These are phyloP conservation scores for Cathartes aura DNA, from an alignment of 2,113 vertebrate genomes.

Conservation along the genomic window DNA sequence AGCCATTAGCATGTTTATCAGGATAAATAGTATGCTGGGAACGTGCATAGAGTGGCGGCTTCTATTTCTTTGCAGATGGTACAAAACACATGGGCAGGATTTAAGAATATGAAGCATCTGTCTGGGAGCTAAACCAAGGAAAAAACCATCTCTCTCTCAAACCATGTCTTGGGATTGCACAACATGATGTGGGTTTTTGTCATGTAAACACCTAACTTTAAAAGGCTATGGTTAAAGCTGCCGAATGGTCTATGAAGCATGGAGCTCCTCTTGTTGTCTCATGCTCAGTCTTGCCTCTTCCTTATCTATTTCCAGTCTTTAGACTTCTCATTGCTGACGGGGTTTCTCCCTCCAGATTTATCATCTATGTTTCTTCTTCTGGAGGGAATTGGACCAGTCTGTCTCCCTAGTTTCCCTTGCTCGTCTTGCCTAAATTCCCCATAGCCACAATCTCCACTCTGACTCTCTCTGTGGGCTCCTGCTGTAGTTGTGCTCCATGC, in stretches of 20 bases:
- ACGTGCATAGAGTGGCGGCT: not conserved
- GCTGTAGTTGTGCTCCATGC: fast-evolving
- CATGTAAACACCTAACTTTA: not conserved
- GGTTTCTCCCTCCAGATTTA: not conserved
- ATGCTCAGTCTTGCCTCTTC: not conserved
- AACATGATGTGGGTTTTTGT: fast-evolving
- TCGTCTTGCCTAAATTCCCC: not conserved
- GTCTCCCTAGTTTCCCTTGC: not conserved
- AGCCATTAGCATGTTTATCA: not conserved
- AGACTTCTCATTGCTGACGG: not conserved
- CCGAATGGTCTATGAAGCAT: fast-evolving
- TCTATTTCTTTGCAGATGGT: not conserved
- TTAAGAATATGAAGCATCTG: not conserved
- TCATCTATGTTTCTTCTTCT: not conserved
- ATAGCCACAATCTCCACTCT: fast-evolving
- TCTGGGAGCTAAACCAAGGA: not conserved
- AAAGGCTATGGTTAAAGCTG: not conserved
- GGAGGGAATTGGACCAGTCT: fast-evolving
- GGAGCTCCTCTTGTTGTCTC: not conserved
- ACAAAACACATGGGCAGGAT: not conserved
- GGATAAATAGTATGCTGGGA: not conserved
- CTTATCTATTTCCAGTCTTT: not conserved
- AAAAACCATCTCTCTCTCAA: not conserved
- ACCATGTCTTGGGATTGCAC: not conserved
- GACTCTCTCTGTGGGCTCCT: not conserved